Conservation (phyloP, 1,140 invertebrate species). For the Dufourea novaeangliae region DNA sequence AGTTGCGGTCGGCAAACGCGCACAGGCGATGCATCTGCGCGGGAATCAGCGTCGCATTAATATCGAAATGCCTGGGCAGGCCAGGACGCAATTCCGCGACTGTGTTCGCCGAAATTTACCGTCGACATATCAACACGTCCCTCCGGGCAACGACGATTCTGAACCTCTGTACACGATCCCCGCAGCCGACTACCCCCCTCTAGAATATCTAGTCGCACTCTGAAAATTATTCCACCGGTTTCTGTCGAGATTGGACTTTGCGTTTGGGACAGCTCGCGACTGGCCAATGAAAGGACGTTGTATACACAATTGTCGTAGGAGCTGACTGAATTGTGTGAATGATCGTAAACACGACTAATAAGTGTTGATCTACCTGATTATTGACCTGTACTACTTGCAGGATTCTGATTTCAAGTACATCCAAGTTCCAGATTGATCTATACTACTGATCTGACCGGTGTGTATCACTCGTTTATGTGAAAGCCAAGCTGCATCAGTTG, state of each 20-base stretch:
- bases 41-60: slow-evolving; percentile 14
- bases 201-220: not conserved
- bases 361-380: not conserved
- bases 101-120: slow-evolving; percentile 6
- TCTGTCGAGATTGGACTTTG: not conserved
- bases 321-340: not conserved
- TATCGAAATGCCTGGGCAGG: not conserved
- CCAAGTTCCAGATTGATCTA: too few relatives aligned
- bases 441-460: too few relatives aligned
- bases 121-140: not conserved
- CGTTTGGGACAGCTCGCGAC: not conserved
- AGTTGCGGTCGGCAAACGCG: slow-evolving; percentile 2
- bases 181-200: not conserved
- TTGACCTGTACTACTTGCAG: not conserved
- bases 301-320: not conserved
- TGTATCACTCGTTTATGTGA: too few relatives aligned
- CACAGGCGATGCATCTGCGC: slow-evolving; percentile 9
- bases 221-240: not conserved
- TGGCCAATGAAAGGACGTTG: not conserved
- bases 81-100: not conserved
- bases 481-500: too few relatives aligned
- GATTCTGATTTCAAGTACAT: too few relatives aligned
- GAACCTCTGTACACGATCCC: not conserved
- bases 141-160: not conserved
- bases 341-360: not conserved